These are phyloP conservation scores for Xiphophorus hellerii DNA, from an alignment of 2,113 vertebrate genomes.

Conservation along the genomic window DNA sequence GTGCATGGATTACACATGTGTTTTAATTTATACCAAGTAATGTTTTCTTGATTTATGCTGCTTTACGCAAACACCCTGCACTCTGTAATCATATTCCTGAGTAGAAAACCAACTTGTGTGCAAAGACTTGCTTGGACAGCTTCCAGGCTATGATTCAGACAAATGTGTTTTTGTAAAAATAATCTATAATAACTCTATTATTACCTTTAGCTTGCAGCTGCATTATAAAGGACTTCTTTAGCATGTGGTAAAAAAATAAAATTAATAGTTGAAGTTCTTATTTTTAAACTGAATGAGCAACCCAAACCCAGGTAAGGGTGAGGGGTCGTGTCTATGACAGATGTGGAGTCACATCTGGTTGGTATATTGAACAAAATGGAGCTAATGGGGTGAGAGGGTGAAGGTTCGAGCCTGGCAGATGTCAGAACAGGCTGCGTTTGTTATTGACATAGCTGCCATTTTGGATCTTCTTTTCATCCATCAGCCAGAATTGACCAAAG, in stretches of 20 bases:
- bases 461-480: slow-evolving; percentile 67
- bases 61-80: slow-evolving; percentile 18
- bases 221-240: slow-evolving; percentile 20
- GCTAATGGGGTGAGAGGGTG: slow-evolving; percentile 65
- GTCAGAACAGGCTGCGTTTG: slow-evolving; percentile 56
- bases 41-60: slow-evolving; percentile 51
- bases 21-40: slow-evolving; percentile 54
- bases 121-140: slow-evolving; percentile 16
- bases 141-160: slow-evolving; percentile 48
- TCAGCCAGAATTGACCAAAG: slow-evolving; percentile 60
- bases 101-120: slow-evolving; percentile 37
- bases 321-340: slow-evolving; percentile 49
- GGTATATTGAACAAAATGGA: slow-evolving; percentile 44
- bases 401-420: slow-evolving; percentile 70
- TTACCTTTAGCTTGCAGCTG: not conserved
- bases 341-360: slow-evolving; percentile 68
- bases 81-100: slow-evolving; percentile 24
- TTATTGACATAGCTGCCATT: slow-evolving; percentile 78
- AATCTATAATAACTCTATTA: slow-evolving; percentile 27
- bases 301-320: slow-evolving; percentile 2
- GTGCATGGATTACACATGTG: slow-evolving; percentile 46
- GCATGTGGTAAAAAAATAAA: not conserved
- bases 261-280: not conserved
- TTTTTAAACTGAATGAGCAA: not conserved
- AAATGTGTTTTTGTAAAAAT: slow-evolving; percentile 40